Base-by-base conservation (phyloP, 2,888 invertebrate species). In the Campopleginae sp. region DNA sequence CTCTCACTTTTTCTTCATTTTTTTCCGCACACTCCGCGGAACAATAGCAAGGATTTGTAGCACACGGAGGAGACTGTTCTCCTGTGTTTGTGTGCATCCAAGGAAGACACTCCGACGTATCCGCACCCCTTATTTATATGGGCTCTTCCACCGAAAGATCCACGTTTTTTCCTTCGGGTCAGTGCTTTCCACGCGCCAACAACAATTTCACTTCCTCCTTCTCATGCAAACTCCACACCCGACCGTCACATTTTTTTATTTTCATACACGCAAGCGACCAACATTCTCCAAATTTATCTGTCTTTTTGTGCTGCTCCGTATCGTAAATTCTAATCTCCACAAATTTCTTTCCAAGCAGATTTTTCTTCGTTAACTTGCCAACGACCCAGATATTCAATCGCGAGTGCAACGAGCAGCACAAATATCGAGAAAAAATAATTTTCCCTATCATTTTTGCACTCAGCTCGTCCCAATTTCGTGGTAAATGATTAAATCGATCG, bases 21-120 rank as follows among this genome's bases (percentile, higher is more conserved):
- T 42, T 78, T 74, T 68, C 63, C 82, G 61, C 76, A 46, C 70
- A 54, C 44, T 78, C 74, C 74, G n/a, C 84, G 81, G 82, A 88
- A 88, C 86, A 88, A 88, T 88, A 88, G 87, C 85, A 71, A 87
- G 80, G 86, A 87, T 86, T 87, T 87, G 86, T 87, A 80, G 79
- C 86, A 82, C 75, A 54, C 66, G 44, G 54, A 68, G 71, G 27
- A 19, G 70, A 33, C 42, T 48, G 33, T n/a, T 61, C 42, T 54
- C 48, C 14, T 68, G 68, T 44, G 19, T 46, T 66, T 42, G 79
- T 79, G 74, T 68, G 42, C 76, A 68, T 58, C 27, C 71, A 19
- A 82, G 76, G 66, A 79, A 80, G 42, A 77, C 38, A 42, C 44
- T 61, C 58, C 44, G 66, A 80, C 48, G 81, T 70, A 79, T 68